A percentile compares a stretch with the other conserved stretches of the same genome.
Evolutionary conservation across 2,888 invertebrate genomes (phyloP).

Genomic region (Pyralis farinalis): DNA sequence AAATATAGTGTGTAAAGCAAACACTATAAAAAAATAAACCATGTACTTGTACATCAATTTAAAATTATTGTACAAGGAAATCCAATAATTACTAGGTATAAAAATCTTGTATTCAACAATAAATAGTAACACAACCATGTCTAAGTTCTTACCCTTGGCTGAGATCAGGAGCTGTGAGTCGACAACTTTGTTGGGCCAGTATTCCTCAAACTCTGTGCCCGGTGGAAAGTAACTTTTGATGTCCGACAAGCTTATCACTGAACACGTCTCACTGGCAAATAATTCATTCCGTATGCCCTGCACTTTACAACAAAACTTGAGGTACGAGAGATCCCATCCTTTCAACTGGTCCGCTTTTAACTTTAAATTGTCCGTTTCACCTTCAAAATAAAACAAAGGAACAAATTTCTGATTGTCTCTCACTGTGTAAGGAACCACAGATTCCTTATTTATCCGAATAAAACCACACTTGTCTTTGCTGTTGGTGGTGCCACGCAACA

Average conservation of each 20-base stretch:
- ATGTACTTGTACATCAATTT: too few species aligned
- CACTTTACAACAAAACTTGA: conserved; percentile 97
- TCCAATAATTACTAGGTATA: too few species aligned
- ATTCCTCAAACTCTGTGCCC: conserved; percentile 94
- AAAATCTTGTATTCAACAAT: too few species aligned
- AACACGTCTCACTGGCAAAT: conserved; percentile 94
- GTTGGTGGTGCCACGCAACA: conserved; percentile 85
- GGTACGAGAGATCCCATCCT: conserved; percentile 95
- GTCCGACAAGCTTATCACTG: conserved; percentile 93
- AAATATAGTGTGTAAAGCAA: too few species aligned
- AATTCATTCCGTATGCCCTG: conserved; percentile 95
- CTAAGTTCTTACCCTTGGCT: conserved; percentile 78
- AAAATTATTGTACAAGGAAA: too few species aligned
- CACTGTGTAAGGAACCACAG: conserved; percentile 95
- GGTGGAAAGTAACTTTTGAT: conserved; percentile 95
- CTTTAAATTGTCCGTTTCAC: conserved; percentile 95
- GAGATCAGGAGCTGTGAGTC: conserved; percentile 89
- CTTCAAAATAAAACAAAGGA: conserved; percentile 93
- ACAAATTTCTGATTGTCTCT: conserved; percentile 92
- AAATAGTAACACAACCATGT: too few species aligned
- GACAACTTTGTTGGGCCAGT: conserved; percentile 95
- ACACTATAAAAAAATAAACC: too few species aligned
- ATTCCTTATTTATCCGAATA: conserved; percentile 94
- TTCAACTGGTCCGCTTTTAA: conserved; percentile 92
- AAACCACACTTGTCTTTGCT: conserved; percentile 93